Evolutionary conservation across 2,113 vertebrate species (phyloP).

Genomic region (Scomber scombrus): DNA sequence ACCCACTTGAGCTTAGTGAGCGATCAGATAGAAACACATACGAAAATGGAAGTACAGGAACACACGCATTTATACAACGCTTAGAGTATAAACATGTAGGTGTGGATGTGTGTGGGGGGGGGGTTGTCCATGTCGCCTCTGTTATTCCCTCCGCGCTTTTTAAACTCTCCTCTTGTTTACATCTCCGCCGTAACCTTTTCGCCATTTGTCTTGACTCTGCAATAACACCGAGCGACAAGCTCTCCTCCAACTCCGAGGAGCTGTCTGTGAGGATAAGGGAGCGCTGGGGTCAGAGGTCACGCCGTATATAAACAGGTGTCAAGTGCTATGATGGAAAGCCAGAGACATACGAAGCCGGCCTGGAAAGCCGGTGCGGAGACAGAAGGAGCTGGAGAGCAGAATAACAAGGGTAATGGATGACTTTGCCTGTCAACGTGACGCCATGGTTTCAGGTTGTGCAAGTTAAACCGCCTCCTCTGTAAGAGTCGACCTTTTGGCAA

Average conservation of each 20-base stretch:
- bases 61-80: not conserved
- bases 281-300: slow-evolving; percentile 51
- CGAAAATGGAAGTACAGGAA: not conserved
- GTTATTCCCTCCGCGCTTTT: slow-evolving; percentile 16
- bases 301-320: slow-evolving; percentile 71
- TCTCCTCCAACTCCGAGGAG: not conserved
- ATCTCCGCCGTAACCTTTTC: not conserved
- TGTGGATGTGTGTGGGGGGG: not conserved
- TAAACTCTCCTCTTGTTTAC: slow-evolving; percentile 18
- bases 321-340: slow-evolving; percentile 66
- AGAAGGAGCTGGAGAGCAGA: slow-evolving; percentile 6
- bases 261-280: slow-evolving; percentile 23
- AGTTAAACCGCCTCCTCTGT: slow-evolving; percentile 46
- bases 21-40: slow-evolving; percentile 37
- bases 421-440: slow-evolving; percentile 45
- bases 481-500: slow-evolving; percentile 58
- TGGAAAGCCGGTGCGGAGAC: slow-evolving; percentile 22
- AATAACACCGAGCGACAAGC: slow-evolving; percentile 19
- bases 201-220: slow-evolving; percentile 7
- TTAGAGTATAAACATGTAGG: not conserved
- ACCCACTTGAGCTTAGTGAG: slow-evolving; percentile 47
- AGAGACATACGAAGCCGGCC: slow-evolving; percentile 51
- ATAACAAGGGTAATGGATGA: slow-evolving; percentile 58
- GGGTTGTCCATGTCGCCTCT: not conserved
- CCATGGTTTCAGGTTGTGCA: slow-evolving; percentile 69